Conservation (phyloP, 1,140 invertebrate species). For the Panagrolaimus sp. region DNA sequence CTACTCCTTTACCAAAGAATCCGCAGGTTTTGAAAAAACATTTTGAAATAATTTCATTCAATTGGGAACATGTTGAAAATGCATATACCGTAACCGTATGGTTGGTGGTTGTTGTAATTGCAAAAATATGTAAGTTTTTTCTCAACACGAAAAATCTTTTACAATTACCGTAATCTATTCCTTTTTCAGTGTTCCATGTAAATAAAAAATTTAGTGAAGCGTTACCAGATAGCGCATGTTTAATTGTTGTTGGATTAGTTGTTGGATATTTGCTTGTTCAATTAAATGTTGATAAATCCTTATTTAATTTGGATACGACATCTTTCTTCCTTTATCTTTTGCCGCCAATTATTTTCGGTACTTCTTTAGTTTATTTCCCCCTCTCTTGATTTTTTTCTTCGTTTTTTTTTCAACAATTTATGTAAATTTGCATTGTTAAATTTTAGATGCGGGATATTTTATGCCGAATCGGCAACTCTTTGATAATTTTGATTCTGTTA, state of each 20-base stretch:
- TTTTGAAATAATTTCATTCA: constrained; percentile 33
- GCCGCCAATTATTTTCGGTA: constrained; percentile 13
- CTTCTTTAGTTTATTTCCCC: too few species aligned
- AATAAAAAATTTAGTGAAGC: constrained; percentile 3
- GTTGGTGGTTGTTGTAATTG: not conserved
- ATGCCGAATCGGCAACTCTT: constrained; percentile 13
- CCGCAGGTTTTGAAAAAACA: too few species aligned
- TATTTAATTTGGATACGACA: not conserved
- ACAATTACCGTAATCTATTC: not conserved
- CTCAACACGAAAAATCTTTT: not conserved
- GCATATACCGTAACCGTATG: constrained; percentile 30
- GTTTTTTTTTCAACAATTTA: too few species aligned
- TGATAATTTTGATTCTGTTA: constrained; percentile 19
- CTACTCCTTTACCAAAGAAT: not conserved
- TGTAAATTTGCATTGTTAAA: too few species aligned
- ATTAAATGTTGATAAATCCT: not conserved
- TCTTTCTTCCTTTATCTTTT: constrained; percentile 16
- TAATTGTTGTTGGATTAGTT: not conserved
- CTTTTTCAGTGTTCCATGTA: constrained; percentile 4
- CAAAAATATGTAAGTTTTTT: constrained; percentile 13
- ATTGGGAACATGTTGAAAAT: constrained; percentile 37
- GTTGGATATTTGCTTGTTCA: not conserved
- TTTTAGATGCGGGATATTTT: not conserved
- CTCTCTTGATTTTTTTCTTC: too few species aligned
- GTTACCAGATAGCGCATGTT: not conserved